A percentile compares a stretch with the other conserved stretches of the same genome.
Conservation (phyloP, 2,113 vertebrate genomes). For the Hippolais icterina region DNA sequence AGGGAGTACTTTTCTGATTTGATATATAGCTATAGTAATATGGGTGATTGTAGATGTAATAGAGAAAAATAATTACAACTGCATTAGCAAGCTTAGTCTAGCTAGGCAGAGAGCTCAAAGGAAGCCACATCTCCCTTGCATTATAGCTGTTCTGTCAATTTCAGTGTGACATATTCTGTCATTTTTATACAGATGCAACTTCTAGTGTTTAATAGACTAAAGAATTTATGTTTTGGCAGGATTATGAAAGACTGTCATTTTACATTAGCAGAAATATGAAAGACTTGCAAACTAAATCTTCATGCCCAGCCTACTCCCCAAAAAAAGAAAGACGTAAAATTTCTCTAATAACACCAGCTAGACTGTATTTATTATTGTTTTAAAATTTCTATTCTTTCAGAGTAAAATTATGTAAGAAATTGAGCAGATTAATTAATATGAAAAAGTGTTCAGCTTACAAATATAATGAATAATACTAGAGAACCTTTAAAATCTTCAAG, state of each 20-base stretch:
- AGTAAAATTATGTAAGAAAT: neutral
- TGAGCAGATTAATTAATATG: neutral
- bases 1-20: neutral
- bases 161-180: slow-evolving; percentile 59
- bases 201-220: slow-evolving; percentile 54
- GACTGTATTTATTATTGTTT: neutral
- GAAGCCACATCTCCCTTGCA: slow-evolving; percentile 42
- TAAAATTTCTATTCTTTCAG: slow-evolving; percentile 23
- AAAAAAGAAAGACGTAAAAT: neutral
- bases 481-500: neutral
- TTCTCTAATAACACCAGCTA: neutral
- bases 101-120: slow-evolving; percentile 17
- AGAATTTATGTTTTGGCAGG: slow-evolving; percentile 64
- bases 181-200: slow-evolving; percentile 55
- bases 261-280: slow-evolving; percentile 35
- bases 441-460: neutral
- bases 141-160: slow-evolving; percentile 46
- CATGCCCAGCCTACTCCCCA: neutral
- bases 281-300: slow-evolving; percentile 6
- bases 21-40: neutral
- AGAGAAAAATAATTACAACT: slow-evolving; percentile 62
- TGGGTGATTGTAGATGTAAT: slow-evolving; percentile 20
- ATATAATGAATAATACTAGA: neutral
- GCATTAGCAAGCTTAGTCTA: slow-evolving; percentile 7
- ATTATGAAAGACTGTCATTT: slow-evolving; percentile 62